Evolutionary conservation across 2,888 invertebrate species (phyloP).

Genomic region (Euproctis similis): DNA sequence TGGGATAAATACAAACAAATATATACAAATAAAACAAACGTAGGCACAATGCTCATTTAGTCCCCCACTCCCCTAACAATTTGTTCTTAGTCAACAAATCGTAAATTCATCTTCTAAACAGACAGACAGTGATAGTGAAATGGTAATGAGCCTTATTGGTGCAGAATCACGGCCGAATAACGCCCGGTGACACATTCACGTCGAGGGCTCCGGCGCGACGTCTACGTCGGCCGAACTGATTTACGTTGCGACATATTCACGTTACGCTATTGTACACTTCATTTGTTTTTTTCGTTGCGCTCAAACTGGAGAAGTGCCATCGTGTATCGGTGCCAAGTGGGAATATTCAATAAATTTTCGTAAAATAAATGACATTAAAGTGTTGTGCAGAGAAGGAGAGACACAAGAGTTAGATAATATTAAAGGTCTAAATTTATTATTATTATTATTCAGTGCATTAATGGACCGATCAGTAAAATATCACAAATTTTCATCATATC

Average conservation of each 20-base stretch:
- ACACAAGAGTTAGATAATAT: no score
- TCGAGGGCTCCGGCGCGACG: conserved; percentile 21
- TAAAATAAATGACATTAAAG: no score
- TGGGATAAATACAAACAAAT: no score
- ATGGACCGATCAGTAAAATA: no score
- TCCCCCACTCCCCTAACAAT: conserved; percentile 11
- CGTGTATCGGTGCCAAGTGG: no score
- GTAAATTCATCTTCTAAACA: conserved; percentile 34
- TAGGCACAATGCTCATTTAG: conserved; percentile 1
- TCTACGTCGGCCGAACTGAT: conserved; percentile 27
- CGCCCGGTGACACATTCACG: conserved; percentile 36
- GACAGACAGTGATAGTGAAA: conserved; percentile 28
- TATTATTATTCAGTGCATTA: no score
- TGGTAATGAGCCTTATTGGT: conserved; percentile 52
- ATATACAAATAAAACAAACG: conserved; percentile 6
- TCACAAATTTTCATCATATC: no score
- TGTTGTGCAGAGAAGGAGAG: no score
- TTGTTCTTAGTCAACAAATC: conserved; percentile 33
- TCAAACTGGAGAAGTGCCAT: no score
- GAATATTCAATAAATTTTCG: no score
- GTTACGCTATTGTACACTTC: conserved; percentile 6
- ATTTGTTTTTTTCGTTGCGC: no score
- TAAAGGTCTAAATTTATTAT: no score
- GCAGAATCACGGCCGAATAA: conserved; percentile 47
- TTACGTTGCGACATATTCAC: conserved; percentile 18